Conservation (phyloP, 2,113 vertebrate genomes). For the Candoia aspera region DNA sequence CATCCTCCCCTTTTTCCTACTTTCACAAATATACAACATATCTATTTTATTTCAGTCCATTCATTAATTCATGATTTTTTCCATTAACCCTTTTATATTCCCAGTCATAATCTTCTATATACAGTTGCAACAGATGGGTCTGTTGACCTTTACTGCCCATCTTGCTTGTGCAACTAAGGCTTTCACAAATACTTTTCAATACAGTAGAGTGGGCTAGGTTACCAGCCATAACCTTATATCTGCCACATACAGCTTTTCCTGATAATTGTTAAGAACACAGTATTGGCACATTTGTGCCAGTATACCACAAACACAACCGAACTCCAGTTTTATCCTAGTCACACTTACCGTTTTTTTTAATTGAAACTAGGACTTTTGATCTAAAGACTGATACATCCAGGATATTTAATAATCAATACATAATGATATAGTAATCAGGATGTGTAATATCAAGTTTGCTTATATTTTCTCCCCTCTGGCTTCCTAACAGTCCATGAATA, state of each 20-base stretch:
- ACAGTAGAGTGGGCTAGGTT: background rate
- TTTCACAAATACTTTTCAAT: background rate
- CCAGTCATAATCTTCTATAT: no score
- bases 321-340: background rate
- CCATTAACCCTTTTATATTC: no score
- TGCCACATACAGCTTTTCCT: background rate
- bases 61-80: no score
- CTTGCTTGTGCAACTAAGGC: background rate
- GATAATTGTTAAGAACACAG: background rate
- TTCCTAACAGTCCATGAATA: conserved; percentile 92
- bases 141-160: background rate
- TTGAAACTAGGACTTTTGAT: background rate
- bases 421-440: background rate
- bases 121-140: background rate
- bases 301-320: background rate
- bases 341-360: background rate
- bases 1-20: no score
- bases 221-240: background rate
- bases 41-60: no score
- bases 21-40: no score
- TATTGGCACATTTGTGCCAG: background rate
- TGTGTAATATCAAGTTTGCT: background rate
- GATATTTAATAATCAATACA: background rate
- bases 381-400: background rate
- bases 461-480: conserved; percentile 21